Conservation (phyloP, 2,888 invertebrate genomes). For the Mantis religiosa region DNA sequence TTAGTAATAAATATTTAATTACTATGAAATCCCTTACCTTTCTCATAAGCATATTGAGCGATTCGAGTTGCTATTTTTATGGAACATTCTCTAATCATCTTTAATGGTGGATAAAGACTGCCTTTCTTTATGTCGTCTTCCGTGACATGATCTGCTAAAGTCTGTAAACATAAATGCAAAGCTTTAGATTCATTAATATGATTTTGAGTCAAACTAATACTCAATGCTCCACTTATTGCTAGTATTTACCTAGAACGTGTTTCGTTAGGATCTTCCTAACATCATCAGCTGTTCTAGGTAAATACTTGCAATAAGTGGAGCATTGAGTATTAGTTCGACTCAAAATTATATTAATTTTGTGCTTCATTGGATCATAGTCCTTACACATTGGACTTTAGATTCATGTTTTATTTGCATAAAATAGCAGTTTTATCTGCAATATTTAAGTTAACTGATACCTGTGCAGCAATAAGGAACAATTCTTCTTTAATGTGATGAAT, state of each 20-base stretch:
- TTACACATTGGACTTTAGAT: too few relatives aligned
- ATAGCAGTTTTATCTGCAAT: background rate
- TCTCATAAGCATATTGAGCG: constrained; percentile 83
- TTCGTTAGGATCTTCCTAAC: too few relatives aligned
- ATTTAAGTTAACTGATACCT: constrained; percentile 50
- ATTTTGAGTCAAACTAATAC: too few relatives aligned
- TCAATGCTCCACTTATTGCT: too few relatives aligned
- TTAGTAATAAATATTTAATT: background rate
- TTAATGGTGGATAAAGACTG: constrained; percentile 88
- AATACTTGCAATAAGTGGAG: too few relatives aligned
- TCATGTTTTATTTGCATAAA: background rate
- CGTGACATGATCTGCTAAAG: constrained; percentile 78
- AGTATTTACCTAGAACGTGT: too few relatives aligned
- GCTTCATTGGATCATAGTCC: too few relatives aligned
- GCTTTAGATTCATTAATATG: background rate
- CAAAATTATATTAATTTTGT: too few relatives aligned
- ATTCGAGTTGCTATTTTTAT: constrained; percentile 83
- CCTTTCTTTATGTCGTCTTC: constrained; percentile 78
- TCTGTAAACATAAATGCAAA: constrained; percentile 44
- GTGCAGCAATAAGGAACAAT: constrained; percentile 92
- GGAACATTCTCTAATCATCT: constrained; percentile 80
- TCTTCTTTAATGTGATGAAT: constrained; percentile 91
- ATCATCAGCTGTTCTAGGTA: too few relatives aligned
- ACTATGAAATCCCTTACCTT: constrained; percentile 52
- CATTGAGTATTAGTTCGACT: too few relatives aligned